Base-by-base conservation (phyloP, 2,888 invertebrate species). In the Parnassius smintheus region DNA sequence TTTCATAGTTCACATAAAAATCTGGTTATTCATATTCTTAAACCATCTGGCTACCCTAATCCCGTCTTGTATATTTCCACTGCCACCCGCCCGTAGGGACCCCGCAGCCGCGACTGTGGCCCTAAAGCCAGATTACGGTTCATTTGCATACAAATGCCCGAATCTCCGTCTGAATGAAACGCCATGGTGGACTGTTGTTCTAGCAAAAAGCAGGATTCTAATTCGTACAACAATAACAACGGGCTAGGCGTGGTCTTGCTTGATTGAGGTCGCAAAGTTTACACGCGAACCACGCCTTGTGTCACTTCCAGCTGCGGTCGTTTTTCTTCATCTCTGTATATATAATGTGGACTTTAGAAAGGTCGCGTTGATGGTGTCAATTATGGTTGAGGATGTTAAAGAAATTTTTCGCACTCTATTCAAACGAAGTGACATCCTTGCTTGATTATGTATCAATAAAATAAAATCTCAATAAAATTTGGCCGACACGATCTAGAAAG, bases 81-180 rank as follows among this genome's bases (percentile, higher is more conserved):
- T 46, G 25, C 55, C n/a, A 10, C 59, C 49, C 22, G 12, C 53
- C 72, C 70, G 60, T 68, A 68, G 70, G 76, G 75, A 73, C 71
- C 66, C 71, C 80, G 78, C 72, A 57, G 77, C 72, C 74, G 75
- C 86, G 86, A 87, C 86, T 85, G 83, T 81, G 82, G 75, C 75
- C 79, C 75, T 78, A 69, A 73, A 67, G 77, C 72, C 74, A 86
- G 88, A 88, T 89, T 88, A 88, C 86, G 80, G 74, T 80, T 84
- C 81, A 91, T 91, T 91, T 86, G 84, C 91, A 90, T 91, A 88
- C 84, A 88, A 90, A 91, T 88, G 85, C 80, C 69, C 72, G 72
- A 74, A 75, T 82, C 83, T 79, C 80, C 79, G 80, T 90, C 86
- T 85, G 85, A 88, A 89, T 87, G 84, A 84, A 77, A 72, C 75